Percentiles rank a stretch among this genome's conserved stretches.
Evolutionary conservation across 2,113 vertebrate species (phyloP).

Genomic region (Chauna torquata): DNA sequence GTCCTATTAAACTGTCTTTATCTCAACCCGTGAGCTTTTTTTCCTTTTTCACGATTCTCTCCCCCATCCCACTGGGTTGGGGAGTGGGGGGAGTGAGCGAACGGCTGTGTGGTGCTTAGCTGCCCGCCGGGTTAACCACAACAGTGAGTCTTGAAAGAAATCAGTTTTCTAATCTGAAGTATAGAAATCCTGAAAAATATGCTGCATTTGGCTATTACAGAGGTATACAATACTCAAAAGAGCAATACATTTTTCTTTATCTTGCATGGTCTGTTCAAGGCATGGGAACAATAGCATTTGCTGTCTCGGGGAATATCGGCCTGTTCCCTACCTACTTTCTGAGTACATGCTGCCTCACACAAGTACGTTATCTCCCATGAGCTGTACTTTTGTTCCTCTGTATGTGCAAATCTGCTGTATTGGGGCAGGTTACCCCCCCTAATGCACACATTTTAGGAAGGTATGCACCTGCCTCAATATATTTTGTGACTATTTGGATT

Average conservation of each 20-base stretch:
- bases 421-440: neutral
- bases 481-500: neutral
- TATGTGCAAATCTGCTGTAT: accelerated
- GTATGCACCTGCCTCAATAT: neutral
- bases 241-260: neutral
- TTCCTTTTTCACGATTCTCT: no score
- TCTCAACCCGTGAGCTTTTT: no score
- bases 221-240: neutral
- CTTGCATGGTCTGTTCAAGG: neutral
- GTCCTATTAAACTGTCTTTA: no score
- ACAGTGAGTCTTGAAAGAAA: neutral
- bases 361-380: neutral
- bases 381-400: neutral
- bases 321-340: neutral
- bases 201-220: neutral
- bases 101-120: no score
- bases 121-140: no score
- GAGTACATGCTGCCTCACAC: neutral
- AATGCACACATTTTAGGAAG: neutral
- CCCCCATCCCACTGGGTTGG: no score
- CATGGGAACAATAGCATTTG: neutral
- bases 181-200: neutral
- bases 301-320: neutral
- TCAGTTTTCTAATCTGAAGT: neutral
- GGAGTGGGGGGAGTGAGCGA: no score